Percentiles rank a stretch among this genome's conserved stretches.
Evolutionary conservation across 2,113 vertebrate genomes (phyloP).

Genomic region (Myrmecobius fasciatus): DNA sequence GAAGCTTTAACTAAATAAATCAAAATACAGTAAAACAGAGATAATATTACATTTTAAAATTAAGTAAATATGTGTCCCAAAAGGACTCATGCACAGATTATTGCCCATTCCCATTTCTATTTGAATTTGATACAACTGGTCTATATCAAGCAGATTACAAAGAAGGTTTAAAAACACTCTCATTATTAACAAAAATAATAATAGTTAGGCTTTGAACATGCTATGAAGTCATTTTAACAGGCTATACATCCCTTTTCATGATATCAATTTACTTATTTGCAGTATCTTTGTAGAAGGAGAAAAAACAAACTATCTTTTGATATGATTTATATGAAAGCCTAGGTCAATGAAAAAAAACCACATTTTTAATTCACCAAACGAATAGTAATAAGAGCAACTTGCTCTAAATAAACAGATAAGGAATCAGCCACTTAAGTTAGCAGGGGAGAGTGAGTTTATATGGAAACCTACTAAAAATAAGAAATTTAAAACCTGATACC

Average conservation of each 20-base stretch:
- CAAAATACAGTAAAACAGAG: neutral
- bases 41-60: neutral
- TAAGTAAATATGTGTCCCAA: neutral
- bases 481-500: neutral
- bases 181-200: neutral
- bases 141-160: neutral
- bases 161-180: neutral
- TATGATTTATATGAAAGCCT: neutral
- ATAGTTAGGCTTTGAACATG: neutral
- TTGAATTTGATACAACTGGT: neutral
- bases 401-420: neutral
- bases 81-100: neutral
- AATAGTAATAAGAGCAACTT: neutral
- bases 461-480: neutral
- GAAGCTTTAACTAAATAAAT: neutral
- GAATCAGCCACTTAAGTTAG: neutral
- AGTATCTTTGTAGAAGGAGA: neutral
- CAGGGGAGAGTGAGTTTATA: neutral
- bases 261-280: neutral
- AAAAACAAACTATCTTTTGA: neutral
- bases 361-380: neutral
- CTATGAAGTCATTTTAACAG: neutral
- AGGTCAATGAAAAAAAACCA: neutral
- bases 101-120: neutral
- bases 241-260: neutral